These are phyloP conservation scores for Lucinisca nassula DNA, from an alignment of 2,888 invertebrate species.

Conservation along the genomic window DNA sequence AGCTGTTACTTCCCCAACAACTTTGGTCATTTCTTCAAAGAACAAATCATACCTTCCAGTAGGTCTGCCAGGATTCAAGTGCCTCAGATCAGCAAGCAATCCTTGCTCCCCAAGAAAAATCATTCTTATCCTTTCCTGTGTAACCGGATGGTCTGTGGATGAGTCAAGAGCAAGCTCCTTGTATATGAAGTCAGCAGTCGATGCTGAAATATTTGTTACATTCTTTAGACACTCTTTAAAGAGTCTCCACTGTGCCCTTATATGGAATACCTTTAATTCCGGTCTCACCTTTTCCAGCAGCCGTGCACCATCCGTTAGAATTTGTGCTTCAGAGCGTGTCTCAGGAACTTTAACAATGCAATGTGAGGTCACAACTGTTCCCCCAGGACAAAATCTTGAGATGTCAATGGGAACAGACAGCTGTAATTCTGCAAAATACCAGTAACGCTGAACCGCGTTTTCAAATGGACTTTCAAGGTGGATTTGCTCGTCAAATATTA, in stretches of 20 bases:
- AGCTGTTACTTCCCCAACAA: slow-evolving; percentile 40
- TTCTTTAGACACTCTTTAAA: slow-evolving; percentile 48
- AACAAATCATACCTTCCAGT: slow-evolving; percentile 41
- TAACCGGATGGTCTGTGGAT: slow-evolving; percentile 43
- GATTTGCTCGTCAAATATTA: not conserved
- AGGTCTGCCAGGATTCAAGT: slow-evolving; percentile 62
- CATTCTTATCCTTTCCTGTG: slow-evolving; percentile 46
- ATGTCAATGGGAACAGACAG: not conserved
- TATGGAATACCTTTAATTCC: slow-evolving; percentile 58
- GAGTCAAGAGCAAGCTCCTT: slow-evolving; percentile 52
- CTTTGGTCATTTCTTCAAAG: slow-evolving; percentile 25
- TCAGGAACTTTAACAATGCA: not conserved
- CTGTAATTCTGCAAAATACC: not conserved
- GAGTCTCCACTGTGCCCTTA: slow-evolving; percentile 26
- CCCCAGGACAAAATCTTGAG: not conserved
- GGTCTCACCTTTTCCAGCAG: slow-evolving; percentile 13
- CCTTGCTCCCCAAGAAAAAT: slow-evolving; percentile 54
- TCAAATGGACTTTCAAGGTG: not conserved
- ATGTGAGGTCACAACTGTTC: not conserved
- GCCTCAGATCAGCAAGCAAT: slow-evolving; percentile 40
- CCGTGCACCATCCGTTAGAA: slow-evolving; percentile 41
- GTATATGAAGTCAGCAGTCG: slow-evolving; percentile 54
- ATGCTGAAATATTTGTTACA: slow-evolving; percentile 35
- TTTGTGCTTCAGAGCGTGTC: slow-evolving; percentile 19
- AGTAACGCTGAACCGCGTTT: not conserved